These are phyloP conservation scores for Platichthys stellatus DNA, from an alignment of 2,113 vertebrate species.

Conservation along the genomic window DNA sequence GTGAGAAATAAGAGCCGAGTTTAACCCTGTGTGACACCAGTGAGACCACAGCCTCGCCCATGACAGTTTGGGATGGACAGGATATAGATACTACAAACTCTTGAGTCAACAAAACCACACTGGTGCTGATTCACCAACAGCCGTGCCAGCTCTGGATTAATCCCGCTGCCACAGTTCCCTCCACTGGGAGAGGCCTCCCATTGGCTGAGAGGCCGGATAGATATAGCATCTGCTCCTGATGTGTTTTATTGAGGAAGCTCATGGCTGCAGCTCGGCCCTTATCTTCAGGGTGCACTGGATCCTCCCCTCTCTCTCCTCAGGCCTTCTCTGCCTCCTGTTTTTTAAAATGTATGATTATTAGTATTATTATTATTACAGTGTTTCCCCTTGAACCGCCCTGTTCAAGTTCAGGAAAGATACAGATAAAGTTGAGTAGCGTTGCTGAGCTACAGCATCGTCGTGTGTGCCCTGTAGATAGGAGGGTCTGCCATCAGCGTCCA, in stretches of 20 bases:
- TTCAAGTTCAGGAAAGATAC: conserved; percentile 53
- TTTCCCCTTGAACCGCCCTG: conserved; percentile 55
- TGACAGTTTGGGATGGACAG: conserved; percentile 45
- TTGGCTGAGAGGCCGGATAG: conserved; percentile 43
- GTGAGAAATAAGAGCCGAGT: background rate
- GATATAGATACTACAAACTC: conserved; percentile 47
- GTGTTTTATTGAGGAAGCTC: conserved; percentile 71
- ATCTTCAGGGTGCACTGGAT: conserved; percentile 66
- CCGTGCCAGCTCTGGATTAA: conserved; percentile 47
- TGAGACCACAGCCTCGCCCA: conserved; percentile 16
- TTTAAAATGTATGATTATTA: conserved; percentile 3
- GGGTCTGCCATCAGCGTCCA: conserved; percentile 29
- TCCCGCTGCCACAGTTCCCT: conserved; percentile 39
- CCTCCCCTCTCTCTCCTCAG: conserved; percentile 14
- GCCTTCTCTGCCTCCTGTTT: conserved; percentile 9
- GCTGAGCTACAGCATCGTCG: background rate
- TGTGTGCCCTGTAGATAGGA: conserved; percentile 65
- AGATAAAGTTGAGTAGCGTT: conserved; percentile 38
- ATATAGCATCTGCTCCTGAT: conserved; percentile 52
- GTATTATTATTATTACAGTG: background rate
- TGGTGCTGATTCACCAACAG: conserved; percentile 69
- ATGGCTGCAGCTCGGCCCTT: conserved; percentile 55
- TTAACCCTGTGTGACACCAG: conserved; percentile 15
- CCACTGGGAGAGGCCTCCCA: conserved; percentile 7
- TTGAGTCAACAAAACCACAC: conserved; percentile 50